Evolutionary conservation across 2,888 invertebrate genomes (phyloP).

Genomic region (Clitarchus hookeri): DNA sequence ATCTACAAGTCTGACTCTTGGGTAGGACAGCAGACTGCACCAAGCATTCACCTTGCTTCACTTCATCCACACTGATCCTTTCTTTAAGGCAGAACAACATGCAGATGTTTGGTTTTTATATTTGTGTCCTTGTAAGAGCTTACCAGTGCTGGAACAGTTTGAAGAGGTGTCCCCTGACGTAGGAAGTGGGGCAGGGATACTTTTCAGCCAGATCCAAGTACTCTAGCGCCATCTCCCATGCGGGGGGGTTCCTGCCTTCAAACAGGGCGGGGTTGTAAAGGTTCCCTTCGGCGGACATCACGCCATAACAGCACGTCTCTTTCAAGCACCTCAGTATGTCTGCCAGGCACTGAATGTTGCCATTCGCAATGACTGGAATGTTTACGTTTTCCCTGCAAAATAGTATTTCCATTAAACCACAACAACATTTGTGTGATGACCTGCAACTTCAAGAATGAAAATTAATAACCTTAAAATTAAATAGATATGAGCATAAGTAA

Average conservation of each 20-base stretch:
- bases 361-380: conserved; percentile 96
- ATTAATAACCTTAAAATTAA: too few species aligned
- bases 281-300: conserved; percentile 94
- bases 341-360: conserved; percentile 90
- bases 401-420: too few species aligned
- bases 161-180: conserved; percentile 92
- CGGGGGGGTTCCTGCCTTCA: conserved; percentile 73
- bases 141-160: conserved; percentile 95
- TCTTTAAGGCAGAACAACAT: too few species aligned
- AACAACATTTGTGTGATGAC: too few species aligned
- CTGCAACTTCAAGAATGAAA: too few species aligned
- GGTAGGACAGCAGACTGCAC: too few species aligned
- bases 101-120: too few species aligned
- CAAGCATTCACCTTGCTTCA: too few species aligned
- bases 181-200: conserved; percentile 89
- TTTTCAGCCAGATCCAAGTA: conserved; percentile 80
- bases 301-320: conserved; percentile 83
- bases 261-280: conserved; percentile 97
- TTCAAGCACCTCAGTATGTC: conserved; percentile 85
- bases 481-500: too few species aligned
- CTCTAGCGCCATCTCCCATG: conserved; percentile 88
- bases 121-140: conserved; percentile 40
- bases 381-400: conserved; percentile 74
- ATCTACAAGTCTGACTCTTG: too few species aligned
- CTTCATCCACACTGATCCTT: too few species aligned